Evolutionary conservation across 2,888 invertebrate species (phyloP).

Genomic region (Abscondita cerata): DNA sequence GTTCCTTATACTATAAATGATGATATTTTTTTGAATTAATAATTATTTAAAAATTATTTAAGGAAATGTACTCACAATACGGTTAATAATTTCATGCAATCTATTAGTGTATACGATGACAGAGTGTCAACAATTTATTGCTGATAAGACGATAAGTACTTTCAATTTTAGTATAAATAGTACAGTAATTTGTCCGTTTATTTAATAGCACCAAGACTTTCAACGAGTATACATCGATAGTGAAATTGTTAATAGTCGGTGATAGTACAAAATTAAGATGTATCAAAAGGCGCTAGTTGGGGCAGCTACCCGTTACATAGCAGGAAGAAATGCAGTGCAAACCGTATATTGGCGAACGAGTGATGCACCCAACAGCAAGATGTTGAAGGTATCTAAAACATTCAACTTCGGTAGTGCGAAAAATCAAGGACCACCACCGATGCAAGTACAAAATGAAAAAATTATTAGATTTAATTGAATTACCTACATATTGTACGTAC

Average conservation of each 20-base stretch:
- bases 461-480: constrained; percentile 18
- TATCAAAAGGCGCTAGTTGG: constrained; percentile 66
- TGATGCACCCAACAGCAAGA: constrained; percentile 48
- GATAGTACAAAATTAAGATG: constrained; percentile 43
- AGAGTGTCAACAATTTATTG: constrained; percentile 1
- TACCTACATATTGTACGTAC: no score
- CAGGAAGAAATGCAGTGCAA: constrained; percentile 76
- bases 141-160: constrained; percentile 8
- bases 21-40: no score
- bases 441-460: constrained; percentile 13
- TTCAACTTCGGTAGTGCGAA: constrained; percentile 45
- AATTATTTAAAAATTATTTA: no score
- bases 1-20: no score
- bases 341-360: constrained; percentile 78
- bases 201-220: background rate
- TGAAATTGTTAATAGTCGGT: constrained; percentile 2
- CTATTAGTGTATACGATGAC: background rate
- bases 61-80: no score
- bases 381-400: constrained; percentile 53
- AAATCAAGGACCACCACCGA: constrained; percentile 13
- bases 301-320: constrained; percentile 74
- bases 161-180: constrained; percentile 20
- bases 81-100: constrained; percentile 1
- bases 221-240: background rate
- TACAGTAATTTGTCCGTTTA: background rate